phyloP scores from a whole-genome alignment of 2,888 invertebrate species.

The Amblyteles armatorius region DNA sequence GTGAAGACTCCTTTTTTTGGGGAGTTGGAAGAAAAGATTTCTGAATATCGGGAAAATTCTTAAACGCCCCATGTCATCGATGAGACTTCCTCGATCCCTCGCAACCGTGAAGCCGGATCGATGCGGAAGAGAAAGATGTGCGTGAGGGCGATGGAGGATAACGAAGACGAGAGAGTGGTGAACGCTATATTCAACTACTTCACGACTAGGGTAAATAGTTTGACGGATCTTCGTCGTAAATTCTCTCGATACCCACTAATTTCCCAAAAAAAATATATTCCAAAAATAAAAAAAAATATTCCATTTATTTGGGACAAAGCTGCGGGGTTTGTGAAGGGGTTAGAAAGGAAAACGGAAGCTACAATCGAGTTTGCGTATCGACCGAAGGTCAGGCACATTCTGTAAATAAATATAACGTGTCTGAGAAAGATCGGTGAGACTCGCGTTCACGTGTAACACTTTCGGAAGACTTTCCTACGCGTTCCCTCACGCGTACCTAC shows the following conservation, averaged over 20 bases:
- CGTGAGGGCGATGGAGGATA: conserved; percentile 77
- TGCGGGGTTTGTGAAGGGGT: not conserved
- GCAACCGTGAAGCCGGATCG: conserved; percentile 42
- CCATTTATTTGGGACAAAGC: not conserved
- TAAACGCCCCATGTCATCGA: conserved; percentile 53
- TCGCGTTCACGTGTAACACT: conserved; percentile 62
- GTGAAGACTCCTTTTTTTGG: not conserved
- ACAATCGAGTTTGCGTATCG: not conserved
- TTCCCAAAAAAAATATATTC: too few relatives aligned
- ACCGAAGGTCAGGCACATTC: conserved; percentile 41
- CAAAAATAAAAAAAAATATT: too few relatives aligned
- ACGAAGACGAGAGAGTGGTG: conserved; percentile 80
- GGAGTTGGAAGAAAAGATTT: not conserved
- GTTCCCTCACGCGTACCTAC: conserved; percentile 45
- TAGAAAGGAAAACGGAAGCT: not conserved
- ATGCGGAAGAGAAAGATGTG: conserved; percentile 78
- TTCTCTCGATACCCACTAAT: not conserved
- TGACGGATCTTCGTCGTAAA: conserved; percentile 25
- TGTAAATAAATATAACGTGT: conserved; percentile 22
- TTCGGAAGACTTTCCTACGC: conserved; percentile 67
- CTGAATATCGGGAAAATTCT: not conserved
- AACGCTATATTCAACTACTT: conserved; percentile 81
- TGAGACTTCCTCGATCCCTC: conserved; percentile 28
- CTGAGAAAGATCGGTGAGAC: conserved; percentile 39
- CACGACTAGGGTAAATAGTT: conserved; percentile 79